Conservation (phyloP, 2,888 invertebrate species). For the Laspeyria flexula region DNA sequence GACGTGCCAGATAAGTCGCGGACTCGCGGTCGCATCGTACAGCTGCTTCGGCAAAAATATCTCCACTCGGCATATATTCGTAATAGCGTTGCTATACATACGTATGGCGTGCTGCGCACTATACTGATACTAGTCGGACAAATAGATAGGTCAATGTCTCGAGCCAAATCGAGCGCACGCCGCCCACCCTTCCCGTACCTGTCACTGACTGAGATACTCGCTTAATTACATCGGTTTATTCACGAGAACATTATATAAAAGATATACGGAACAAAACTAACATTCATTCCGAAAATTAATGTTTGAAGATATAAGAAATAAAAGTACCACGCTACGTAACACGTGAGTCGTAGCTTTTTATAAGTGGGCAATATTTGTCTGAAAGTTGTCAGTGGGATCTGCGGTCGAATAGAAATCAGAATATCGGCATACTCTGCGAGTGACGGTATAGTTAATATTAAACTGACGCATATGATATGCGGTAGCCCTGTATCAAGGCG, state of each 20-base stretch:
- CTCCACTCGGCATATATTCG: slow-evolving; percentile 68
- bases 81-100: slow-evolving; percentile 43
- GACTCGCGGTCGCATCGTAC: slow-evolving; percentile 67
- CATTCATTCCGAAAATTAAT: slow-evolving; percentile 22
- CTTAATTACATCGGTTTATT: slow-evolving; percentile 15
- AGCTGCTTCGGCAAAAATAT: slow-evolving; percentile 76
- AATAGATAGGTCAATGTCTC: slow-evolving; percentile 82
- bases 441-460: slow-evolving; percentile 83
- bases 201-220: slow-evolving; percentile 19
- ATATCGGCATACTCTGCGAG: slow-evolving; percentile 51
- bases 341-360: slow-evolving; percentile 35
- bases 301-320: slow-evolving; percentile 28
- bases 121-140: slow-evolving; percentile 59
- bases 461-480: slow-evolving; percentile 74
- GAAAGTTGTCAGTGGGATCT: slow-evolving; percentile 45
- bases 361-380: slow-evolving; percentile 41
- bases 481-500: slow-evolving; percentile 84
- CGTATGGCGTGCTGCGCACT: slow-evolving; percentile 43
- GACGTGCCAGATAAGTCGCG: slow-evolving; percentile 63
- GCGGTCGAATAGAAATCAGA: slow-evolving; percentile 36
- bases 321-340: slow-evolving; percentile 23
- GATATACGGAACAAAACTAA: slow-evolving; percentile 5
- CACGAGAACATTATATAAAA: slow-evolving; percentile 10
- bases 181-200: slow-evolving; percentile 32
- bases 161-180: slow-evolving; percentile 58